Conservation (phyloP, 2,797 vertebrate species). For the Champsocephalus esox region DNA sequence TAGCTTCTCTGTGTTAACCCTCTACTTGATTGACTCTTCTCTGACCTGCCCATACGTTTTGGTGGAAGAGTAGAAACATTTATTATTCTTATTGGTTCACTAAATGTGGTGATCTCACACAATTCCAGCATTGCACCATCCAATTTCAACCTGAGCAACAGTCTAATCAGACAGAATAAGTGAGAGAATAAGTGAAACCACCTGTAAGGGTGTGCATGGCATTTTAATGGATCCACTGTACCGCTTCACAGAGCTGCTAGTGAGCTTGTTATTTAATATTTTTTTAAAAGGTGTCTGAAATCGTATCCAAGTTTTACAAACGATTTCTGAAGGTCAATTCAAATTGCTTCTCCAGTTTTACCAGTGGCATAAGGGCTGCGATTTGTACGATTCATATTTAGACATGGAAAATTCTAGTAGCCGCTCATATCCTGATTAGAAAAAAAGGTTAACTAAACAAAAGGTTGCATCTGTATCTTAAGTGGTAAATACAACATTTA, state of each 20-base stretch:
- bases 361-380: no score
- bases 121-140: background rate
- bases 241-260: no score
- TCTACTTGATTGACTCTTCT: background rate
- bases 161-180: background rate
- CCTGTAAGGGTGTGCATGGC: background rate
- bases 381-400: background rate
- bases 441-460: background rate
- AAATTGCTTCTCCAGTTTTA: background rate
- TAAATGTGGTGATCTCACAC: background rate
- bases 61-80: background rate
- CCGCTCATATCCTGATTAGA: background rate
- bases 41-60: background rate
- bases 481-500: background rate
- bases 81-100: background rate
- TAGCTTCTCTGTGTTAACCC: background rate
- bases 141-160: background rate
- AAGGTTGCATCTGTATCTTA: background rate
- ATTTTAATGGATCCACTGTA: no score
- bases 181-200: conserved; percentile 1
- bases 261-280: background rate
- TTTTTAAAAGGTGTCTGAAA: background rate
- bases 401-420: background rate
- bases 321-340: background rate
- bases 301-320: background rate